Evolutionary conservation across 2,888 invertebrate genomes (phyloP).

Genomic region (Phasia obesa): DNA sequence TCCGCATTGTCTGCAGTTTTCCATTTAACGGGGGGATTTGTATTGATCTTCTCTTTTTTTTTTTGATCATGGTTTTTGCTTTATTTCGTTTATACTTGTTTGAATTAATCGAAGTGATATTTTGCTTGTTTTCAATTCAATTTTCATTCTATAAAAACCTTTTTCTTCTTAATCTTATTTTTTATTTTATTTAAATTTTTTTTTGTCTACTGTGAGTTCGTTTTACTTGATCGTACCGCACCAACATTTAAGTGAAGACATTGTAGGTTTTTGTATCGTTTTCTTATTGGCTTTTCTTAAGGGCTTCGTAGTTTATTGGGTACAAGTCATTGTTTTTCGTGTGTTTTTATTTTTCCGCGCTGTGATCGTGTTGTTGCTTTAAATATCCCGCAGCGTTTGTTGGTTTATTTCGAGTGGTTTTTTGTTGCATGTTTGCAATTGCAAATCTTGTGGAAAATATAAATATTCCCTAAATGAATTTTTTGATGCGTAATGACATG

Average conservation of each 20-base stretch:
- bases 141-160: slow-evolving; percentile 75
- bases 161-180: slow-evolving; percentile 8
- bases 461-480: slow-evolving; percentile 81
- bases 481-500: slow-evolving; percentile 81
- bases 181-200: not conserved
- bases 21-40: slow-evolving; percentile 24
- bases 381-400: slow-evolving; percentile 70
- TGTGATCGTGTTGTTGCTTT: slow-evolving; percentile 66
- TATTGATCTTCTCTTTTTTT: slow-evolving; percentile 52
- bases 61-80: slow-evolving; percentile 24
- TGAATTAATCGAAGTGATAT: slow-evolving; percentile 83
- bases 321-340: slow-evolving; percentile 16
- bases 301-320: slow-evolving; percentile 28
- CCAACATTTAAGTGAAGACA: slow-evolving; percentile 71
- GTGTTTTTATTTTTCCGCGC: slow-evolving; percentile 13
- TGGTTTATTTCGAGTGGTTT: slow-evolving; percentile 32
- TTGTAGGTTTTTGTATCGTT: slow-evolving; percentile 41
- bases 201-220: slow-evolving; percentile 50
- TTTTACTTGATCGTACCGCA: slow-evolving; percentile 73
- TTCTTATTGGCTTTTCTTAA: slow-evolving; percentile 35
- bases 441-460: slow-evolving; percentile 75
- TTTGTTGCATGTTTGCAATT: slow-evolving; percentile 55
- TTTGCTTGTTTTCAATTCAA: slow-evolving; percentile 82
- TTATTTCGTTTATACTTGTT: slow-evolving; percentile 74
- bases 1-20: slow-evolving; percentile 54